Evolutionary conservation across 2,797 vertebrate genomes (phyloP), one percentile per base, ranked within the genome.

Genomic region (Diplodus puntazzo): DNA sequence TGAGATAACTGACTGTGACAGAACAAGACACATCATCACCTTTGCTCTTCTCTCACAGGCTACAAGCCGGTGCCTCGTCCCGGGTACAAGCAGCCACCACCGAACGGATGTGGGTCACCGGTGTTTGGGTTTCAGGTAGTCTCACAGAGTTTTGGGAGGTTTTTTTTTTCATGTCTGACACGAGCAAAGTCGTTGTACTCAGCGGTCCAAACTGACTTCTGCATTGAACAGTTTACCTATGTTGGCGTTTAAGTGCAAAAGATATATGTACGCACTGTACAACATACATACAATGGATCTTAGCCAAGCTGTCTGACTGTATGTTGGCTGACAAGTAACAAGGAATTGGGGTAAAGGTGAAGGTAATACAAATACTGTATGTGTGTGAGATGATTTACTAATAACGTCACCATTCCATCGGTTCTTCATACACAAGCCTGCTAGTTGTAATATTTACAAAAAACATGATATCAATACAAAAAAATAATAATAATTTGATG

Each of bases 101-200:
- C 98, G 14, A 99, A 99, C 21, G 98, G 98, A 77, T 99, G 98
- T 89, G 98, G 98, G 39, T 98, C 98, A n/a, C 98, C 98, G 0
- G 69, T 99, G 0, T 99, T 99, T 93, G 98, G 98, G 82, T 95
- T 99, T 89, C 95, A 98, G 73, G 98, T 97, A 93, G 21, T 77
- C 17, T 53, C 43, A 30, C 42, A 30, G 0, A 50, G 11, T 53
- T 69, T 21, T 3, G 11, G 11, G 49, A 34, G 50, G 3, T 42
- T 16, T 10, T 25, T 23, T 14, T 12, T 25, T 23, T 14, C 1
- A 3, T 13, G 11, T 62, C 16, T 74, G 4, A 0, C 12, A 21
- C 20, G 17, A 34, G 17, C 14, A 21, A 3, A 43, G 4, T 0
- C 21, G 21, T 30, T n/a, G 17, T 12, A 16, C 50, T 20, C 39